These are phyloP conservation scores for Stichodactyla mertensii DNA, from an alignment of 64 coral and sea anemone genomes.

Conservation along the genomic window DNA sequence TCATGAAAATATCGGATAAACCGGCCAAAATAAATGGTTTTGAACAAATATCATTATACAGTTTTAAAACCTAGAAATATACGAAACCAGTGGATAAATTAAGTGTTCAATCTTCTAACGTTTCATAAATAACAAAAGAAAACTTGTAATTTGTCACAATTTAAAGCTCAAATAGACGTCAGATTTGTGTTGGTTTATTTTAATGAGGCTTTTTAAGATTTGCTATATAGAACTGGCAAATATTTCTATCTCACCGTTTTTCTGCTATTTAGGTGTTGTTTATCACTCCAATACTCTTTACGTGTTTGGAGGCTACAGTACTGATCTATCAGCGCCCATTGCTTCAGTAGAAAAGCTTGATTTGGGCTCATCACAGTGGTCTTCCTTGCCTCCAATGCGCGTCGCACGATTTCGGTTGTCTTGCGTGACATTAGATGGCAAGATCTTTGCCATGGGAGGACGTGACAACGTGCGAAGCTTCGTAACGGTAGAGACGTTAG, in stretches of 20 bases:
- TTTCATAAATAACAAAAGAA: too few species aligned
- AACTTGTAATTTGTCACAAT: too few species aligned
- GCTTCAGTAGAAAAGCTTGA: not conserved
- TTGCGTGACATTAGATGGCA: constrained; percentile 5
- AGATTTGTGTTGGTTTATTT: too few species aligned
- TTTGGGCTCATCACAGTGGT: not conserved
- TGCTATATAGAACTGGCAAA: too few species aligned
- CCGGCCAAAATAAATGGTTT: not conserved
- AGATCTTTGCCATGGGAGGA: constrained; percentile 20
- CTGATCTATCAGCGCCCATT: not conserved
- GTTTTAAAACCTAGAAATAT: too few species aligned
- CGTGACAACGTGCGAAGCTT: constrained; percentile 1
- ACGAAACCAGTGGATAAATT: too few species aligned
- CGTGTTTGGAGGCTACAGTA: constrained; percentile 6
- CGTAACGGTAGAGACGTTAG: not conserved
- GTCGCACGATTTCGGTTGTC: not conserved
- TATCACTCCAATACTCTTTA: not conserved
- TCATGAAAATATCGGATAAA: not conserved
- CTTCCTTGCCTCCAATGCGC: not conserved
- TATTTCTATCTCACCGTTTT: not conserved
- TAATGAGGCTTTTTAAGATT: too few species aligned
- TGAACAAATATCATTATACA: not conserved
- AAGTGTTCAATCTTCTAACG: too few species aligned
- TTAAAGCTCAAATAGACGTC: too few species aligned
- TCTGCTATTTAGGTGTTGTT: not conserved